Base-by-base conservation (phyloP, 2,797 vertebrate genomes). In the Gastrophryne carolinensis region DNA sequence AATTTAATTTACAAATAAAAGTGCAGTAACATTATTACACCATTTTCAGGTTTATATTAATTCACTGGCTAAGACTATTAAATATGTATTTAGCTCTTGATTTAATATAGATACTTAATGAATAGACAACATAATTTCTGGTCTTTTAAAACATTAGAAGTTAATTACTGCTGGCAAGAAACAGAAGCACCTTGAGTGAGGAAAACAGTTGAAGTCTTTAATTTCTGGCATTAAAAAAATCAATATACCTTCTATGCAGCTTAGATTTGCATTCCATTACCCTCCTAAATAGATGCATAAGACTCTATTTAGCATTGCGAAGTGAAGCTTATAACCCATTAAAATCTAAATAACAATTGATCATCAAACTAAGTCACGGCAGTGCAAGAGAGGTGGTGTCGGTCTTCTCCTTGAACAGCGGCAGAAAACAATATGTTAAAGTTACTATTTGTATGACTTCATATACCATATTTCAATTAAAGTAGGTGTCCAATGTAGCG, bases 161-260 rank as follows among this genome's bases (percentile, higher is more conserved):
- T 86, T 86, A 84, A 84, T 84, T 75, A 82, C 78, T 81, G 19
- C 35, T 82, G 83, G 76, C 81, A 82, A 63, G 58, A 81, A 74
- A 56, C 19, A 54, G 58, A 6, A 74, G 49, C 49, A 73, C 79
- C 73, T 63, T 69, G 53, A 82, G 62, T 76, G 53, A 66, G 71
- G 75, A 81, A 83, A 80, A 50, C n/a, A 52, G 75, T 47, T 80
- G 71, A 72, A 64, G 73, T 37, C 73, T 71, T 85, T 86, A 41
- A 21, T 81, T 87, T 85, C 81, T 85, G 80, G 73, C 70, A 70
- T 13, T 61, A 78, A 72, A 44, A 79, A 81, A 85, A 85, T 83
- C 85, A 63, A 83, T 80, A 78, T 1, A 2, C 79, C 73, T 67
- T 79, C 39, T 58, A 65, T 73, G 79, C 72, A 79, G 49, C 62